A percentile compares a stretch with the other conserved stretches of the same genome.
Evolutionary conservation across 2,797 vertebrate genomes (phyloP).

Genomic region (Gallinago solitaria): DNA sequence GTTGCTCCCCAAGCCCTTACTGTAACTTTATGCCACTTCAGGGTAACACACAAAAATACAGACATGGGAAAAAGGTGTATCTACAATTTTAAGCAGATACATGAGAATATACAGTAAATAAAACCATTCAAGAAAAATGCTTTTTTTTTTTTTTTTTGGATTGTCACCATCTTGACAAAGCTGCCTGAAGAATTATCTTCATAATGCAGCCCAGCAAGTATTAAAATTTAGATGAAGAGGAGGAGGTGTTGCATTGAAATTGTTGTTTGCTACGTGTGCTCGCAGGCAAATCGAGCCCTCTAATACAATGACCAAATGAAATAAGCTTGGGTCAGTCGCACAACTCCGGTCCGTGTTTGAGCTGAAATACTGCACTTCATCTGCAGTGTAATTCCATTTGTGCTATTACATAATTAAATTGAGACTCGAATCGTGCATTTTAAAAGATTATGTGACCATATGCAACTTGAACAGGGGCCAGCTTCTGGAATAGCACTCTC

Average conservation of each 20-base stretch:
- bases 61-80: neutral
- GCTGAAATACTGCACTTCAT: constrained; percentile 84
- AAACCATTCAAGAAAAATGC: neutral
- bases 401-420: constrained; percentile 98
- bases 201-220: neutral
- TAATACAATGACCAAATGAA: constrained; percentile 78
- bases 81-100: neutral
- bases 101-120: accelerated
- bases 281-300: constrained; percentile 27
- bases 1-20: neutral
- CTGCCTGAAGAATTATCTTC: constrained; percentile 4
- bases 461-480: constrained; percentile 93
- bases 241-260: neutral
- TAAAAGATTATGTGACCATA: constrained; percentile 98
- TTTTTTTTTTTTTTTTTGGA: neutral
- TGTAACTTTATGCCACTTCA: neutral
- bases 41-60: neutral
- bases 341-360: constrained; percentile 75
- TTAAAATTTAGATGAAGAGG: neutral
- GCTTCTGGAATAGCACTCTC: constrained; percentile 81
- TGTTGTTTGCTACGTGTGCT: neutral
- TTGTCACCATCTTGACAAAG: neutral
- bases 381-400: constrained; percentile 92
- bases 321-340: constrained; percentile 75
- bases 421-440: constrained; percentile 91